Evolutionary conservation across 2,797 vertebrate genomes (phyloP).

Genomic region (Brachyrhaphis roseni): DNA sequence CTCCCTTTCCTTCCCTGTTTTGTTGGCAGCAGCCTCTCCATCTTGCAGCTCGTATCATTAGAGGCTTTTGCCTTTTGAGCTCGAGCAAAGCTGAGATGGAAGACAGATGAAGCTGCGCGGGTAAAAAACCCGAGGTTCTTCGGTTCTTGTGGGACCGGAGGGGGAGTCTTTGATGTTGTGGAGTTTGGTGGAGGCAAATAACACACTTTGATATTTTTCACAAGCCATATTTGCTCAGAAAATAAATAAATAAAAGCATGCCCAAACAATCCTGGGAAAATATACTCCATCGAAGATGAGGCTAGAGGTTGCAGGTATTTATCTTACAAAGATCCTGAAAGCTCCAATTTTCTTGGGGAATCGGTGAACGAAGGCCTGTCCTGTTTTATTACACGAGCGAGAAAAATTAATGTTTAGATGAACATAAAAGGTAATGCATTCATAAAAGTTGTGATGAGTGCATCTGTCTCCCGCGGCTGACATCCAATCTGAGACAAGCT

Average conservation of each 20-base stretch:
- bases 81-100: constrained; percentile 56
- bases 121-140: constrained; percentile 55
- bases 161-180: constrained; percentile 72
- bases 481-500: constrained; percentile 76
- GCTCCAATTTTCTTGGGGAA: constrained; percentile 42
- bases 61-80: constrained; percentile 58
- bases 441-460: constrained; percentile 82
- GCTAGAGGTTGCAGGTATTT: constrained; percentile 52
- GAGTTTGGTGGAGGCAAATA: constrained; percentile 75
- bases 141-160: constrained; percentile 63
- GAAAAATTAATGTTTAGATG: constrained; percentile 83
- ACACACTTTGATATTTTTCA: constrained; percentile 80
- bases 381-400: constrained; percentile 64
- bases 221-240: constrained; percentile 56
- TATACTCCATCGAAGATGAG: constrained; percentile 36
- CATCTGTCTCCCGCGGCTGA: constrained; percentile 80
- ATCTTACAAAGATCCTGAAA: constrained; percentile 39
- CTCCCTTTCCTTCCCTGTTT: constrained; percentile 15
- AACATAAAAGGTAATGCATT: constrained; percentile 78
- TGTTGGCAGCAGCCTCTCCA: constrained; percentile 65
- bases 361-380: constrained; percentile 55
- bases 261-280: constrained; percentile 36
- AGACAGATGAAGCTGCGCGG: constrained; percentile 49
- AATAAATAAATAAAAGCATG: constrained; percentile 33
- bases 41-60: constrained; percentile 69